Base-by-base conservation (phyloP, 2,113 vertebrate genomes). In the Anolis sagrei region DNA sequence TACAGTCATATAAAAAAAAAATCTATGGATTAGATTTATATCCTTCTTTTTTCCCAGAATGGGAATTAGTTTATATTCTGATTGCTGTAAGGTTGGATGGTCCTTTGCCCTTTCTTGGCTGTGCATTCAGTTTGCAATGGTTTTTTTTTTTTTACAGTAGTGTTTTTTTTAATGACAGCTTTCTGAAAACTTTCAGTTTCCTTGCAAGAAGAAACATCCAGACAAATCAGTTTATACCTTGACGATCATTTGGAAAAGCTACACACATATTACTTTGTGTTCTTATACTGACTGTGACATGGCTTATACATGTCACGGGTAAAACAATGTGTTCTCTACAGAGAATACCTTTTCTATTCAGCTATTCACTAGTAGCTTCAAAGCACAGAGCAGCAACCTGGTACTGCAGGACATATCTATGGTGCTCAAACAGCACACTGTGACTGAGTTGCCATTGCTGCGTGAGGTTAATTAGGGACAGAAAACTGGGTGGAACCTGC, bases 61-160 rank as follows among this genome's bases (percentile, higher is more conserved):
- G 32, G 7, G 27, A 84, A 76, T n/a, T 25, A 10, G 58, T 70
- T 78, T 79, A 85, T 69, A 61, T 44, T 7, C 3, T 54, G 48
- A 82, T 54, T 72, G 19, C 11, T 70, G 29, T 72, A 72, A 14
- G 27, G 27, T 54, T 32, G 68, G 23, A 21, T 85, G 66, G 9
- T 72, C 32, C 18, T 44, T 36, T 58, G 72, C 25, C 27, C 78
- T 89, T 95, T 90, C 90, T 51, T 85, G 83, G 48, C 19, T 79
- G 92, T 89, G 90, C 92, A 92, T 0, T 69, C 34, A 87, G 75
- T 75, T 92, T 89, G 85, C 75, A 90, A 82, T 89, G 91, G 78
- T 79, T 88, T 92, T 92, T 93, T 92, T 87, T 92, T 91, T 92
- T 93, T 90, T 91, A 93, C 94, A 93, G 91, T 92, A 88, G 93